These are phyloP conservation scores for Cynocephalus volans DNA, from an alignment of 2,113 vertebrate genomes.

Conservation along the genomic window DNA sequence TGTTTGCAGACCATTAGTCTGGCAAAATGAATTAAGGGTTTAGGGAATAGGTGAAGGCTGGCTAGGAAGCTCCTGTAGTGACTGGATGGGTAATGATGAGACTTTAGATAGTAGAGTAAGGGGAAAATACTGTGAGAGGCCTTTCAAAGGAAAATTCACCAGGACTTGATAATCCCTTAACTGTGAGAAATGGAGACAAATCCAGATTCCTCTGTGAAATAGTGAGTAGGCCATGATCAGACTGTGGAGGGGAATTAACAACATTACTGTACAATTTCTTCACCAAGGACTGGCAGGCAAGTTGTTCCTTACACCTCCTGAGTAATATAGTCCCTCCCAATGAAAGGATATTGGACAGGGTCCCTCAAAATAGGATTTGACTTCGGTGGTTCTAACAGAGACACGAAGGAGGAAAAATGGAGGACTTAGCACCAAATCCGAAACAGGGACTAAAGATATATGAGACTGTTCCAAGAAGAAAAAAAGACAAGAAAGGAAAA, in stretches of 20 bases:
- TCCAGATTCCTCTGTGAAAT: conserved; percentile 50
- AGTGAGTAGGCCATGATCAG: not conserved
- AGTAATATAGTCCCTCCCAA: conserved; percentile 1
- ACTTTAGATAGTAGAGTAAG: not conserved
- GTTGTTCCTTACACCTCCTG: not conserved
- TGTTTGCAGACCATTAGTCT: not conserved
- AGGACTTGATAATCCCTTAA: conserved; percentile 40
- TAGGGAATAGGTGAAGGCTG: not conserved
- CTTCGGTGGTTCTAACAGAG: not conserved
- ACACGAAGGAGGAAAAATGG: conserved; percentile 16
- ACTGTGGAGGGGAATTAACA: conserved; percentile 13
- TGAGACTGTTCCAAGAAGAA: not conserved
- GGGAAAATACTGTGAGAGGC: not conserved
- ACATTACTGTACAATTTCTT: not conserved
- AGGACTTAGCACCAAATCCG: conserved; percentile 23
- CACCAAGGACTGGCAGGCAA: not conserved
- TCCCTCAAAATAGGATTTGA: conserved; percentile 49
- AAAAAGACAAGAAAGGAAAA: conserved; percentile 16
- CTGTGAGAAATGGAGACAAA: not conserved
- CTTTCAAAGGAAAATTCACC: conserved; percentile 35
- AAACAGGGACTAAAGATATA: conserved; percentile 6
- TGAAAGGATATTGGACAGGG: not conserved
- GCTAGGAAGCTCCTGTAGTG: not conserved
- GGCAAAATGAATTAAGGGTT: not conserved
- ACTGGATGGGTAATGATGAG: not conserved